phyloP scores from a whole-genome alignment of 2,888 invertebrate genomes.

The Tetranychus piercei region DNA sequence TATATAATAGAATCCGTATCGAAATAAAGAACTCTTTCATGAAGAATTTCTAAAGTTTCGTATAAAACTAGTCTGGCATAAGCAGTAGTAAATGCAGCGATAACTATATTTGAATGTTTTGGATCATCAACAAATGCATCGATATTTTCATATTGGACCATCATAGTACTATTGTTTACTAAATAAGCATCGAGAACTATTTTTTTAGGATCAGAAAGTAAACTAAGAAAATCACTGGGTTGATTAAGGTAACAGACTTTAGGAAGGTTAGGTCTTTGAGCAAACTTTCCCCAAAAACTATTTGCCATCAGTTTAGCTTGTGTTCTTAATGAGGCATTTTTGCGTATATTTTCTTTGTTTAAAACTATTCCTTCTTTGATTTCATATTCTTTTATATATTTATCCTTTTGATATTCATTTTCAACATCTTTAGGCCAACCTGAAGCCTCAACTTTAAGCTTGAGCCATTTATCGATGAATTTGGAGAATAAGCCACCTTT shows the following conservation, averaged over 20 bases:
- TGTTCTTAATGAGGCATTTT: conserved; percentile 25
- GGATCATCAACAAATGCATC: background rate
- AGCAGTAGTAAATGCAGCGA: conserved; percentile 32
- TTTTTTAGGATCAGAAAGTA: conserved; percentile 16
- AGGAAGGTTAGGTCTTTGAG: conserved; percentile 15
- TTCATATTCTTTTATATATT: conserved; percentile 26
- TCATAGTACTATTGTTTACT: conserved; percentile 5
- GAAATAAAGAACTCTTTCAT: conserved; percentile 30
- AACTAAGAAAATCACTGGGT: conserved; percentile 14
- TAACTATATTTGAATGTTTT: conserved; percentile 27
- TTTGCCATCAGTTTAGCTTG: conserved; percentile 26
- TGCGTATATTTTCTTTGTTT: conserved; percentile 22
- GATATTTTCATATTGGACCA: conserved; percentile 9
- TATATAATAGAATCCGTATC: conserved; percentile 33
- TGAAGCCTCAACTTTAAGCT: conserved; percentile 28
- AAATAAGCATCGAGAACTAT: background rate
- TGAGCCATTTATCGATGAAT: conserved; percentile 28
- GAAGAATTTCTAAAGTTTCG: conserved; percentile 29
- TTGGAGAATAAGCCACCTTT: conserved; percentile 22
- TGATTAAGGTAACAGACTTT: conserved; percentile 16
- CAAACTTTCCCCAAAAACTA: conserved; percentile 28
- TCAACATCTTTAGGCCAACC: conserved; percentile 27
- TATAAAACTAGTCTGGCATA: conserved; percentile 31
- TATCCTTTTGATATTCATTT: conserved; percentile 24
- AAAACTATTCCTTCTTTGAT: conserved; percentile 26